Conservation (phyloP, 2,888 invertebrate species). For the Tridacna gigas region DNA sequence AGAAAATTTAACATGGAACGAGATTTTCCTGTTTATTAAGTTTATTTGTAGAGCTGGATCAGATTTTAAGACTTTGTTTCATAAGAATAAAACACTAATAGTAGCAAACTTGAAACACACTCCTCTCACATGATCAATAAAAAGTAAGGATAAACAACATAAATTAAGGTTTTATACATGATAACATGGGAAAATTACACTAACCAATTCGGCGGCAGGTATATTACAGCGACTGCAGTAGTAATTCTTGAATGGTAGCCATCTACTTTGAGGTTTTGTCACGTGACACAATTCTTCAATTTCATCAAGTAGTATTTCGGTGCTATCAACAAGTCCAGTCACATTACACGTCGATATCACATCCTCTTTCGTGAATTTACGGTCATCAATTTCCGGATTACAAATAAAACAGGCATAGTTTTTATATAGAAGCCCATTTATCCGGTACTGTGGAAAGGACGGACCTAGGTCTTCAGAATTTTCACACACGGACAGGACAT, state of each 20-base stretch:
- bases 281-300: slow-evolving; percentile 19
- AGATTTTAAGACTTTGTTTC: no score
- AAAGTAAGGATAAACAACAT: no score
- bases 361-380: not conserved
- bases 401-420: slow-evolving; percentile 43
- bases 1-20: no score
- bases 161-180: no score
- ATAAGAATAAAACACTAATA: no score
- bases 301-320: not conserved
- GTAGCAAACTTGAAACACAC: no score
- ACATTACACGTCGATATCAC: slow-evolving; percentile 19
- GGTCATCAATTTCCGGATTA: slow-evolving; percentile 27
- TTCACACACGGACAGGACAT: slow-evolving; percentile 7
- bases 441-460: slow-evolving; percentile 22
- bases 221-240: slow-evolving; percentile 37
- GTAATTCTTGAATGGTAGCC: slow-evolving; percentile 39
- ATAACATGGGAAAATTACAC: not conserved
- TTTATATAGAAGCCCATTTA: slow-evolving; percentile 25
- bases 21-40: no score
- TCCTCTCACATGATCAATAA: no score
- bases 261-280: slow-evolving; percentile 1
- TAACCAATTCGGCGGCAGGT: not conserved
- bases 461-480: not conserved
- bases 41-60: no score
- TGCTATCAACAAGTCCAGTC: not conserved